A percentile compares a stretch with the other conserved stretches of the same genome.
Conservation (phyloP, 2,888 invertebrate genomes). For the Dolichomitus sp. region DNA sequence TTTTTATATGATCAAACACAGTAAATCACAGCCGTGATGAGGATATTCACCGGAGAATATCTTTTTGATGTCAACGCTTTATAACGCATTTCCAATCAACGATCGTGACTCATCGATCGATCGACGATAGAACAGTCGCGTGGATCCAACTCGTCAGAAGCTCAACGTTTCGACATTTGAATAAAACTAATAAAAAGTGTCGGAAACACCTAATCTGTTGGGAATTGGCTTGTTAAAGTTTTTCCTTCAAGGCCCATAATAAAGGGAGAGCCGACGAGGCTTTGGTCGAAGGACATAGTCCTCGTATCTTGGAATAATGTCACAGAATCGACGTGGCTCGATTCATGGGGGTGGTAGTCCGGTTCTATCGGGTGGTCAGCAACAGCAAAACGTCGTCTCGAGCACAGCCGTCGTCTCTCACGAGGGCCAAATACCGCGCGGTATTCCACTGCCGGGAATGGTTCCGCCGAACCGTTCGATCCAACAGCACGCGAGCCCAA, state of each 20-base stretch:
- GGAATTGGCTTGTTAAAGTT: not conserved
- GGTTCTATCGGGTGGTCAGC: constrained; percentile 68
- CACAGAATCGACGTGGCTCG: constrained; percentile 77
- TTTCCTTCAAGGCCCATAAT: not conserved
- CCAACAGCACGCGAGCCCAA: constrained; percentile 78
- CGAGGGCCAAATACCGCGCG: constrained; percentile 79
- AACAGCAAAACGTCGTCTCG: constrained; percentile 52
- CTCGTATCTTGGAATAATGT: constrained; percentile 54
- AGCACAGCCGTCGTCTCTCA: constrained; percentile 70
- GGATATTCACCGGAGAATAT: not conserved
- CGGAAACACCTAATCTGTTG: not conserved
- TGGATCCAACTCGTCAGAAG: not conserved
- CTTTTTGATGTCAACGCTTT: not conserved
- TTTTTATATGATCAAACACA: not conserved
- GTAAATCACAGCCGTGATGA: not conserved
- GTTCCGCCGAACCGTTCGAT: constrained; percentile 76
- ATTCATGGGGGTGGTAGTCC: constrained; percentile 75
- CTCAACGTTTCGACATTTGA: not conserved
- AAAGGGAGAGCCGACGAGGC: not conserved
- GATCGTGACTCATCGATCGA: not conserved
- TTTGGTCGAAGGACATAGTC: not conserved
- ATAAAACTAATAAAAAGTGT: not conserved
- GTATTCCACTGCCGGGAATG: constrained; percentile 84
- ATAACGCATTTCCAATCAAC: not conserved
- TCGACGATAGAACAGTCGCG: not conserved